These are phyloP conservation scores for Sisor rabdophorus DNA, from an alignment of 2,113 vertebrate genomes.

Conservation along the genomic window DNA sequence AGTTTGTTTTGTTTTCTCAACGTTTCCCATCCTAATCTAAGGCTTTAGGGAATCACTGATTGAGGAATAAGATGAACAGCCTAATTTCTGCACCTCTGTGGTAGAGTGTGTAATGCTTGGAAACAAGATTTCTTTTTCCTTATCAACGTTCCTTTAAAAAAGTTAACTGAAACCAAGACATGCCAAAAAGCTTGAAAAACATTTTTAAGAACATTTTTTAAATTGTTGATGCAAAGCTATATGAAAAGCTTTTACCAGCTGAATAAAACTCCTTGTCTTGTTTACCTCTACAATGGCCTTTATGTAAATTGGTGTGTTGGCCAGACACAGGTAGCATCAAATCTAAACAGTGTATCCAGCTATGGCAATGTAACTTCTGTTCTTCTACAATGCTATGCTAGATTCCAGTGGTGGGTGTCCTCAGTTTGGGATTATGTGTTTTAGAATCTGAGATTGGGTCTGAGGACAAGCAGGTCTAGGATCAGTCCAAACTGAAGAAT, in stretches of 20 bases:
- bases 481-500: slow-evolving; percentile 5
- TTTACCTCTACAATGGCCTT: neutral
- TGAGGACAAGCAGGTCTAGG: slow-evolving; percentile 7
- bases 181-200: neutral
- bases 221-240: slow-evolving; percentile 17
- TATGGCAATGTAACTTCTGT: neutral
- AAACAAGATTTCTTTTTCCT: slow-evolving; percentile 9
- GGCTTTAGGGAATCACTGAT: slow-evolving; percentile 45
- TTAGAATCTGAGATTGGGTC: slow-evolving; percentile 22
- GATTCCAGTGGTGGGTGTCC: slow-evolving; percentile 6
- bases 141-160: slow-evolving; percentile 9
- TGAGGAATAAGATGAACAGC: slow-evolving; percentile 46
- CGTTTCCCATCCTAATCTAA: slow-evolving; percentile 36
- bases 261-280: neutral
- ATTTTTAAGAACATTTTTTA: neutral
- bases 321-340: neutral
- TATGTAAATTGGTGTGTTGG: neutral
- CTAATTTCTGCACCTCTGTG: slow-evolving; percentile 22
- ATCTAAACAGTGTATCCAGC: neutral
- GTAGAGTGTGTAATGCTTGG: neutral
- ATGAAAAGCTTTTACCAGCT: slow-evolving; percentile 6
- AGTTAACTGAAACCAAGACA: slow-evolving; percentile 3
- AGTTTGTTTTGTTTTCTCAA: slow-evolving; percentile 50
- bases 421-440: neutral
- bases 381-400: slow-evolving; percentile 8